These are phyloP conservation scores for Tyrophagus putrescentiae DNA, from an alignment of 1,140 invertebrate species.

Conservation along the genomic window DNA sequence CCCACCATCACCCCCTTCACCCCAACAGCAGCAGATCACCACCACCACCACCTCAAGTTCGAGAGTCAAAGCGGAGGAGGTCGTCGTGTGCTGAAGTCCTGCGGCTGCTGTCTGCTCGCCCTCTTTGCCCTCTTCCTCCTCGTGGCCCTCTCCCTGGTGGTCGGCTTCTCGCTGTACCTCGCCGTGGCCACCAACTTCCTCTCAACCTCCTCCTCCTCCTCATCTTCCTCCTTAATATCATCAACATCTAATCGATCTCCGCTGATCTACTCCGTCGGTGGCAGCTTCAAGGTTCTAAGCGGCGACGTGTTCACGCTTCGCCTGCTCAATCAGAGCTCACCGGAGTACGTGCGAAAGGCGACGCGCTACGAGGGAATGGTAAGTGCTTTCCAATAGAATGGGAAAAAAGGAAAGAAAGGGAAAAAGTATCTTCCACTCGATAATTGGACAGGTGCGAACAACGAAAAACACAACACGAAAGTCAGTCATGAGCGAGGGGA, in stretches of 20 bases:
- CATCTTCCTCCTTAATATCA: no score
- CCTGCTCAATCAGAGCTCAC: conserved; percentile 39
- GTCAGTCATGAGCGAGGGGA: no score
- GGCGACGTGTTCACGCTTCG: conserved; percentile 49
- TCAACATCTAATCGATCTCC: no score
- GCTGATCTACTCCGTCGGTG: conserved; percentile 29
- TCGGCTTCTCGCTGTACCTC: conserved; percentile 14
- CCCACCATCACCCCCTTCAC: not conserved
- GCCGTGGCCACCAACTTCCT: conserved; percentile 11
- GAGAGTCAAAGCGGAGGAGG: not conserved
- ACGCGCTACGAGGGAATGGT: conserved; percentile 46
- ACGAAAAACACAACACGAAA: no score
- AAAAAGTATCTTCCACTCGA: no score
- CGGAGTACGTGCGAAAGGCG: conserved; percentile 42
- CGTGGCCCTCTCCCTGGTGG: not conserved
- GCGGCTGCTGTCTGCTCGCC: conserved; percentile 4
- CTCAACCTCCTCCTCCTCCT: no score
- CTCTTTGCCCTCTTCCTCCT: conserved; percentile 27
- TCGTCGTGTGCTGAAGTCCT: not conserved
- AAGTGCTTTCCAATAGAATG: conserved; percentile 28
- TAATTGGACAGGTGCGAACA: no score
- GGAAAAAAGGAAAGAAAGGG: no score
- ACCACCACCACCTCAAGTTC: not conserved
- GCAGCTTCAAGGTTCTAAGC: conserved; percentile 46
- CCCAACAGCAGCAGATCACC: not conserved